Evolutionary conservation across 64 coral and sea anemone species (phyloP).

Genomic region (Dendrophyllia cribrosa): DNA sequence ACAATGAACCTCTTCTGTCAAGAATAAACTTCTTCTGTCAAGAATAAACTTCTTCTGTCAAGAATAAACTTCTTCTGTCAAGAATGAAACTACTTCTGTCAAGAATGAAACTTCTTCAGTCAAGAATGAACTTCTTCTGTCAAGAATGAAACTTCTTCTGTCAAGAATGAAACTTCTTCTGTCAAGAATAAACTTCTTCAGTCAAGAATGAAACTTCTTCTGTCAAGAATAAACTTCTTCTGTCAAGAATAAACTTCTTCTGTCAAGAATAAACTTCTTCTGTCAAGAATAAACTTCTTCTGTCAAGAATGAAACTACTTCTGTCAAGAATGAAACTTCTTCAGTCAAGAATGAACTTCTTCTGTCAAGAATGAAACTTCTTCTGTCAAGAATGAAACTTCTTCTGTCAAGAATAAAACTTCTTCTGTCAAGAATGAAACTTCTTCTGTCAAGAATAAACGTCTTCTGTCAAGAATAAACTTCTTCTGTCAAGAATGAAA

Average conservation of each 20-base stretch:
- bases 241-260: constrained; percentile 7
- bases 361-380: neutral
- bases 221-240: neutral
- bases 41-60: constrained; percentile 15
- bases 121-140: neutral
- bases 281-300: neutral
- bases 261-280: constrained; percentile 13
- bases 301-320: too few species aligned
- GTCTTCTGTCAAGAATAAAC: neutral
- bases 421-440: neutral
- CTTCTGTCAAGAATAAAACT: neutral
- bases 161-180: neutral
- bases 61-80: neutral
- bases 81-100: neutral
- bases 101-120: neutral
- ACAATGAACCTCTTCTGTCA: neutral
- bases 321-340: too few species aligned
- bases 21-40: neutral
- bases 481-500: neutral
- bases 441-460: neutral
- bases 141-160: neutral
- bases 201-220: neutral
- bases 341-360: neutral
- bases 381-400: neutral
- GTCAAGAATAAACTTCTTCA: too few species aligned